Percentiles rank a stretch among this genome's conserved stretches.
Conservation (phyloP, 1,140 invertebrate species). For the Phocides pigmalion region DNA sequence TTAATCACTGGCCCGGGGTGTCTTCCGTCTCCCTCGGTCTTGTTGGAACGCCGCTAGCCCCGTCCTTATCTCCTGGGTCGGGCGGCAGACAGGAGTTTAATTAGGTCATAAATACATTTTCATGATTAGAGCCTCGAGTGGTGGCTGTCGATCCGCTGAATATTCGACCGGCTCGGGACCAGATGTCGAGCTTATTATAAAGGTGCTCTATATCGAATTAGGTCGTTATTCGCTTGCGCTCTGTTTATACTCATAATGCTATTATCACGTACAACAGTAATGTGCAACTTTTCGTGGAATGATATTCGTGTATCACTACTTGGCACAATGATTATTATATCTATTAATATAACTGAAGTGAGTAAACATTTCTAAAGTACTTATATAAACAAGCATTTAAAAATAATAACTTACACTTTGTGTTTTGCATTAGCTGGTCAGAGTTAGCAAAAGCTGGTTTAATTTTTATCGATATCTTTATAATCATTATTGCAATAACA, state of each 20-base stretch:
- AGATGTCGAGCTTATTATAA: constrained; percentile 45
- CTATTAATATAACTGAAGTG: too few relatives aligned
- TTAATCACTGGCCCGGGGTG: constrained; percentile 76
- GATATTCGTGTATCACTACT: too few relatives aligned
- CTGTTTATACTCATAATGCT: neutral
- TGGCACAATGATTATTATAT: neutral
- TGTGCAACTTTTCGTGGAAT: neutral
- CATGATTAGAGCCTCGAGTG: constrained; percentile 66
- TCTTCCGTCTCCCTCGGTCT: constrained; percentile 52
- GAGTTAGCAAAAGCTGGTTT: too few relatives aligned
- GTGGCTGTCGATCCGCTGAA: constrained; percentile 36
- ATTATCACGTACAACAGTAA: constrained; percentile 7
- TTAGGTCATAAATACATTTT: constrained; percentile 84
- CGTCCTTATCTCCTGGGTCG: constrained; percentile 45
- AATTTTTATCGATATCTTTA: too few relatives aligned
- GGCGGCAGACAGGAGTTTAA: constrained; percentile 74
- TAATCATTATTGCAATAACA: too few relatives aligned
- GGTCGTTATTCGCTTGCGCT: neutral
- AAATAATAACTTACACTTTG: too few relatives aligned
- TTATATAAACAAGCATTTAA: too few relatives aligned
- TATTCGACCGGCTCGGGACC: constrained; percentile 38
- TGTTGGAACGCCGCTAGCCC: constrained; percentile 3
- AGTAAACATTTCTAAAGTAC: too few relatives aligned
- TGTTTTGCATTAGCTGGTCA: too few relatives aligned
- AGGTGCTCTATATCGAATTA: constrained; percentile 16